A percentile compares a stretch with the other conserved stretches of the same genome.
Evolutionary conservation across 2,797 vertebrate species (phyloP).

Genomic region (Chloroceryle inda): DNA sequence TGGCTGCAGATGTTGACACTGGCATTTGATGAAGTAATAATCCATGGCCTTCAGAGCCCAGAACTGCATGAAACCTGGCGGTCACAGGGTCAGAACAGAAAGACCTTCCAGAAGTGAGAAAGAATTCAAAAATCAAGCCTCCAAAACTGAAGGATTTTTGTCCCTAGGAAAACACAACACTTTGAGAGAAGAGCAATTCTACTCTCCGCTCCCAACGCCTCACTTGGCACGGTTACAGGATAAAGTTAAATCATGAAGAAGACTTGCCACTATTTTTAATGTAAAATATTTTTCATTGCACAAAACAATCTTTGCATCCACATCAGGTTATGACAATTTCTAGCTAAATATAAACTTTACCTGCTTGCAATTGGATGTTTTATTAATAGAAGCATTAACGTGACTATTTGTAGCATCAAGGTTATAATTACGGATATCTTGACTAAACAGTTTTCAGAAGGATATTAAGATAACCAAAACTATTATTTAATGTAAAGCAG

Average conservation of each 20-base stretch:
- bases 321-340: background rate
- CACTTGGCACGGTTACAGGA: background rate
- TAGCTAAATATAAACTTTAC: background rate
- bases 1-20: background rate
- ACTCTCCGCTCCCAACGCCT: background rate
- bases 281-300: background rate
- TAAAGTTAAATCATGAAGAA: background rate
- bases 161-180: background rate
- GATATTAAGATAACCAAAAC: slow-evolving; percentile 11
- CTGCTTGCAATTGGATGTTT: background rate
- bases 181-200: background rate
- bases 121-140: background rate
- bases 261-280: background rate
- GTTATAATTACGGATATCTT: slow-evolving; percentile 25
- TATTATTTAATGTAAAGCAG: slow-evolving; percentile 22
- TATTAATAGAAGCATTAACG: slow-evolving; percentile 34
- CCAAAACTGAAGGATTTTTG: background rate
- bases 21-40: background rate
- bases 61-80: background rate
- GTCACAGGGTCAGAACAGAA: background rate
- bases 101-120: background rate
- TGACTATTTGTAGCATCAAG: background rate
- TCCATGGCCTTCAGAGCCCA: background rate
- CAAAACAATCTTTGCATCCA: background rate
- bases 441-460: slow-evolving; percentile 32